These are phyloP conservation scores for Melinaea menophilus DNA, from an alignment of 2,888 invertebrate species.

Conservation along the genomic window DNA sequence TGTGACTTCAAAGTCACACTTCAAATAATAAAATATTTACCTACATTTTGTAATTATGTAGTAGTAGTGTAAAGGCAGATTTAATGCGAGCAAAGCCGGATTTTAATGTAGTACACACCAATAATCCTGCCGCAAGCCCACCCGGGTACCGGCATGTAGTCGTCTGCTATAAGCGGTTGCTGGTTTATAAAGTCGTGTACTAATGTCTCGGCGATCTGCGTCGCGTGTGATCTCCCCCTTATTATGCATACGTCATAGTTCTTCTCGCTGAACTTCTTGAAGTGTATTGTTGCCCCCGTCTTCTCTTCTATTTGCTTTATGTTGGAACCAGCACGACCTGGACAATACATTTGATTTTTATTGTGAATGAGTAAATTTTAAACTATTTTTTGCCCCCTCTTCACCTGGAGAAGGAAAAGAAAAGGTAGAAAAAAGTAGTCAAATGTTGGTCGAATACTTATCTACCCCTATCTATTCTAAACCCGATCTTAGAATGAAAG, in stretches of 20 bases:
- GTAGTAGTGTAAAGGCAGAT: too few relatives aligned
- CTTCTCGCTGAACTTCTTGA: conserved; percentile 73
- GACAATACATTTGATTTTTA: conserved; percentile 2
- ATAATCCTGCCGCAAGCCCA: conserved; percentile 85
- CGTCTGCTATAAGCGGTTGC: conserved; percentile 82
- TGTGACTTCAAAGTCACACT: too few relatives aligned
- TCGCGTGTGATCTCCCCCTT: conserved; percentile 81
- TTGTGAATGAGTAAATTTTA: too few relatives aligned
- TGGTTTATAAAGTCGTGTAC: conserved; percentile 84
- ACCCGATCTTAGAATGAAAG: too few relatives aligned
- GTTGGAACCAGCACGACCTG: conserved; percentile 84
- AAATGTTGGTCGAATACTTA: too few relatives aligned
- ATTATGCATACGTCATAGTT: conserved; percentile 83
- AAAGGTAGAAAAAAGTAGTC: too few relatives aligned
- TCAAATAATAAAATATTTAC: too few relatives aligned
- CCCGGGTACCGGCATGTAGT: conserved; percentile 81
- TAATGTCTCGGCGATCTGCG: conserved; percentile 82
- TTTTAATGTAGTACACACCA: conserved; percentile 57
- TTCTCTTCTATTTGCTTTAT: conserved; percentile 86
- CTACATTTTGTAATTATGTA: too few relatives aligned
- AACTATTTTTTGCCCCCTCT: too few relatives aligned
- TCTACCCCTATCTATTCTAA: too few relatives aligned
- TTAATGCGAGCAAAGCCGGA: too few relatives aligned
- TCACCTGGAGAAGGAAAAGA: too few relatives aligned
- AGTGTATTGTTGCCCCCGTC: conserved; percentile 81